These are phyloP conservation scores for Theodoxus fluviatilis DNA, from an alignment of 2,888 invertebrate genomes.

Conservation along the genomic window DNA sequence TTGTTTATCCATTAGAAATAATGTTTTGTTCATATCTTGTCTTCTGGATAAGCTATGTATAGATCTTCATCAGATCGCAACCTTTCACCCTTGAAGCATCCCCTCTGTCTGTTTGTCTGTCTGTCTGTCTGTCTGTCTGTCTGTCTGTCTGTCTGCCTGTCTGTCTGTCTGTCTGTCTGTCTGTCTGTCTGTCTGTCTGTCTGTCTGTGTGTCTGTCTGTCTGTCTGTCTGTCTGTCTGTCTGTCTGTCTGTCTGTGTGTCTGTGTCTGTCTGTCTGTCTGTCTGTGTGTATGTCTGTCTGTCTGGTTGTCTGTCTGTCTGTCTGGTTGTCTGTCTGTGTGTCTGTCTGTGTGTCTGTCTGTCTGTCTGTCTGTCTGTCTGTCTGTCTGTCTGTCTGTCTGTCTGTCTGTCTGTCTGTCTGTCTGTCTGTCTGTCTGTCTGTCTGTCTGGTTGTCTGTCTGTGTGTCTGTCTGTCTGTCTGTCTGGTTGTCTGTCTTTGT, in stretches of 20 bases:
- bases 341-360: slow-evolving; percentile 15
- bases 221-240: neutral
- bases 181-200: neutral
- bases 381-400: slow-evolving; percentile 1
- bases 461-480: slow-evolving; percentile 21
- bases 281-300: neutral
- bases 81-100: no score
- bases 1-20: no score
- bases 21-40: no score
- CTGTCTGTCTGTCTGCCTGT: neutral
- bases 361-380: slow-evolving; percentile 8
- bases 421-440: neutral
- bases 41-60: no score
- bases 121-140: neutral
- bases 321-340: slow-evolving; percentile 15
- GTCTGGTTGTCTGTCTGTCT: neutral
- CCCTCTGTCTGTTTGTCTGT: neutral
- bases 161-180: neutral
- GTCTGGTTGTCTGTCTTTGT: slow-evolving; percentile 12
- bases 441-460: neutral
- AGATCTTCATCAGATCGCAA: no score
- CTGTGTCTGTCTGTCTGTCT: neutral
- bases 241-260: neutral
- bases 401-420: slow-evolving; percentile 11
- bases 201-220: neutral